phyloP scores from a whole-genome alignment of 1,140 invertebrate genomes.

The Drosophila kepulauana region DNA sequence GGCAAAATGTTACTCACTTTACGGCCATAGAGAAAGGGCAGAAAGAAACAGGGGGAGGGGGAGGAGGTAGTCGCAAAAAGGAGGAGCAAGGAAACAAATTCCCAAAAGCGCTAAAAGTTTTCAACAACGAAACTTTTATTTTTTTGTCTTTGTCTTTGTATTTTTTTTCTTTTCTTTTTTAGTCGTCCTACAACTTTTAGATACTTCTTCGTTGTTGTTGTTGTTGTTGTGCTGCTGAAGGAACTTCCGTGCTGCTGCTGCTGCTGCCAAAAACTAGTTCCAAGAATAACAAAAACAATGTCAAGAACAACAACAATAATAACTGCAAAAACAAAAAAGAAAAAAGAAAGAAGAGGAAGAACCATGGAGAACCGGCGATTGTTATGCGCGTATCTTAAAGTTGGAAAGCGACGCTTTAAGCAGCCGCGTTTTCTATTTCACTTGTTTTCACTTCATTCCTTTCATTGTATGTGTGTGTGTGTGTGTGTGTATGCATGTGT shows the following conservation, averaged over 20 bases:
- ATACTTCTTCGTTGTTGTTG: constrained; percentile 35
- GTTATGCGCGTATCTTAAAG: constrained; percentile 51
- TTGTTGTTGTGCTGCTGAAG: constrained; percentile 33
- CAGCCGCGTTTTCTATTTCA: constrained; percentile 72
- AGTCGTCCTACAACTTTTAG: constrained; percentile 50
- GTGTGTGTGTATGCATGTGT: constrained; percentile 16
- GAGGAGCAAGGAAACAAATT: constrained; percentile 42
- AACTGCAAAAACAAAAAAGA: constrained; percentile 46
- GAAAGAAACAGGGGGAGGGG: background rate
- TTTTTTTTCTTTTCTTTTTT: constrained; percentile 32
- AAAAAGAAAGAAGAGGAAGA: constrained; percentile 11
- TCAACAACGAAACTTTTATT: constrained; percentile 61
- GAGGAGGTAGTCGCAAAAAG: background rate
- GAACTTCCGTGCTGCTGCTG: constrained; percentile 57
- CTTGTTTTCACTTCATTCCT: constrained; percentile 43
- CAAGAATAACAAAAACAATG: constrained; percentile 50
- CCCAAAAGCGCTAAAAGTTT: constrained; percentile 69
- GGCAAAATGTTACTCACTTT: constrained; percentile 65
- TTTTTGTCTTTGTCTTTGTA: constrained; percentile 26
- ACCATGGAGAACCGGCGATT: constrained; percentile 50
- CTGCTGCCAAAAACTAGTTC: constrained; percentile 38
- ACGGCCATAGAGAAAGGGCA: constrained; percentile 11
- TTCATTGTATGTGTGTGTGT: background rate
- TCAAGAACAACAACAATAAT: constrained; percentile 66
- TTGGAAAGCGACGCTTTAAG: constrained; percentile 40